Conservation (phyloP, 2,113 vertebrate genomes). For the Callocephalon fimbriatum region DNA sequence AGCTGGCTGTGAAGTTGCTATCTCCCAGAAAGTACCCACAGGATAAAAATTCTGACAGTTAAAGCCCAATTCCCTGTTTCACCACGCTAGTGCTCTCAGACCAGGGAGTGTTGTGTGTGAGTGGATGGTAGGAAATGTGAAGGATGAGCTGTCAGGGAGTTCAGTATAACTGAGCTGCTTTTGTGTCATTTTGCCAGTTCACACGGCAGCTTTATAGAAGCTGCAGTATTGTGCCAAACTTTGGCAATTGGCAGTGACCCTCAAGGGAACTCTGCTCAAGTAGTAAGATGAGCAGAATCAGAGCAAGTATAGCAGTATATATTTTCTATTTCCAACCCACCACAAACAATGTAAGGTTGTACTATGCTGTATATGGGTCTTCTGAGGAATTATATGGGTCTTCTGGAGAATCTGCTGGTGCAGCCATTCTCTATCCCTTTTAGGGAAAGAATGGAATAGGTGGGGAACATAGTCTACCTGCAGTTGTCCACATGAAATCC, state of each 20-base stretch:
- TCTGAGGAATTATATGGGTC: background rate
- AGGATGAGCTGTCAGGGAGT: background rate
- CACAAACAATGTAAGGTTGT: background rate
- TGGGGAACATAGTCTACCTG: background rate
- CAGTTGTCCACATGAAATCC: background rate
- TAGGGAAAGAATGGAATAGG: background rate
- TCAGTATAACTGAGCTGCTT: background rate
- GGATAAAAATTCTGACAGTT: background rate
- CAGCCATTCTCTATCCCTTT: background rate
- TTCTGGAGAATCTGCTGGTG: background rate
- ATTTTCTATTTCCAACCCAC: background rate
- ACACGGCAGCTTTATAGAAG: background rate
- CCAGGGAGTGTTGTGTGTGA: background rate
- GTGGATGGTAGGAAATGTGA: conserved; percentile 9
- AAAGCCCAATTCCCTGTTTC: background rate
- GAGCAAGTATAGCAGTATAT: background rate
- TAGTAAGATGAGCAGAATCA: background rate
- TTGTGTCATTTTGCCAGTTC: background rate
- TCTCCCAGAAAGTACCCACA: background rate
- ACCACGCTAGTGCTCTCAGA: background rate
- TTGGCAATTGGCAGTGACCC: background rate
- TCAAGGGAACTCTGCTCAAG: background rate
- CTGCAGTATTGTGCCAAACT: background rate
- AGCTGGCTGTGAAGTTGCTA: background rate
- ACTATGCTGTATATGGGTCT: fast-evolving